These are phyloP conservation scores for Catharus bicknelli DNA, from an alignment of 2,113 vertebrate species.

Conservation along the genomic window DNA sequence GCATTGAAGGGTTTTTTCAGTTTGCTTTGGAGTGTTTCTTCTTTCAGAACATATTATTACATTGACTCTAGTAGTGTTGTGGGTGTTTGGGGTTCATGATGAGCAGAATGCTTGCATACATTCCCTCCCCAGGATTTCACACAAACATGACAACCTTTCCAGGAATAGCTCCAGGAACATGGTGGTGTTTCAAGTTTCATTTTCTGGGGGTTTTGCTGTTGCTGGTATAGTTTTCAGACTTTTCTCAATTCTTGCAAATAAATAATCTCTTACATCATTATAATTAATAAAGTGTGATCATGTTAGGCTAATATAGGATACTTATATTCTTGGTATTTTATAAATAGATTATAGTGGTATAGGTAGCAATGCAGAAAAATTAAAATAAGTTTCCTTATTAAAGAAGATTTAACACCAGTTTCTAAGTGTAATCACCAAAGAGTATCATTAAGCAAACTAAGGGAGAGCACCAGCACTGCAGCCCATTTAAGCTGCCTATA, in stretches of 20 bases:
- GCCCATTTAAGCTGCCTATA: neutral
- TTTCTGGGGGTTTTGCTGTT: neutral
- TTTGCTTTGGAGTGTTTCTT: conserved; percentile 8
- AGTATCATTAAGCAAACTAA: neutral
- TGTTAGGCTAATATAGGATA: neutral
- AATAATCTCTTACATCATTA: neutral
- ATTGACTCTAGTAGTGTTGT: neutral
- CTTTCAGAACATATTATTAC: conserved; percentile 17
- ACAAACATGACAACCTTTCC: conserved; percentile 33
- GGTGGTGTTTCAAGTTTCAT: neutral
- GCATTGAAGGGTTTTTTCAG: neutral
- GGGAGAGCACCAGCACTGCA: neutral
- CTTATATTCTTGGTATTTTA: neutral
- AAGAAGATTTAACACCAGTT: neutral
- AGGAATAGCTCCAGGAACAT: conserved; percentile 15
- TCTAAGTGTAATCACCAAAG: neutral
- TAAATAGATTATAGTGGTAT: neutral
- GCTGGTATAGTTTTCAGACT: neutral
- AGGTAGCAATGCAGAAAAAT: neutral
- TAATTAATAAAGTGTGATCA: neutral
- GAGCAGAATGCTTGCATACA: conserved; percentile 46
- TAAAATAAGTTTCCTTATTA: neutral
- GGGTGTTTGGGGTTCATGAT: conserved; percentile 25
- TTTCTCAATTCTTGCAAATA: neutral
- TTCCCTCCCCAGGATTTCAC: conserved; percentile 23